These are phyloP conservation scores for Chloroceryle aenea DNA, from an alignment of 2,113 vertebrate genomes.

Conservation along the genomic window DNA sequence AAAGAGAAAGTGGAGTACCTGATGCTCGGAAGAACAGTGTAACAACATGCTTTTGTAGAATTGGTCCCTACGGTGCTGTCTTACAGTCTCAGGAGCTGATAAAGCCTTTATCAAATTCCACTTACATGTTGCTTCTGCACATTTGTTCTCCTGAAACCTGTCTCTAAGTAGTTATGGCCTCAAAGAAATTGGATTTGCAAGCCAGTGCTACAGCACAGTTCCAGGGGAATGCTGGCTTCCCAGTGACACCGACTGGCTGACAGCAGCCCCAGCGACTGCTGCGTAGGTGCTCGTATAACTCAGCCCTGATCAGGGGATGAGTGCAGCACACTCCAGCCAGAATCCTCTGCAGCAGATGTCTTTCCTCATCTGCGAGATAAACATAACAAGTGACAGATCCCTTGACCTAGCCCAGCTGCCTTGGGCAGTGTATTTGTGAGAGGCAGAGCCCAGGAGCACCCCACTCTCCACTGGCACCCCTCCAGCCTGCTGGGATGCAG, in stretches of 20 bases:
- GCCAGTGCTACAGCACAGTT: neutral
- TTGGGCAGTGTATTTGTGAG: neutral
- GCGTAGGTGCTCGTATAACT: neutral
- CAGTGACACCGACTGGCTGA: neutral
- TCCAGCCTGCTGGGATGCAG: neutral
- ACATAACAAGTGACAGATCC: neutral
- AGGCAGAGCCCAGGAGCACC: neutral
- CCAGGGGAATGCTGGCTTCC: neutral
- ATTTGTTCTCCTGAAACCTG: neutral
- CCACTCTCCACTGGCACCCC: neutral
- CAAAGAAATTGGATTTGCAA: neutral
- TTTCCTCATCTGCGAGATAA: neutral
- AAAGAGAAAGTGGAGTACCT: neutral
- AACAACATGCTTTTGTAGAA: neutral
- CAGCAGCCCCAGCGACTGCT: neutral
- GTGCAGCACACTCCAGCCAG: accelerated
- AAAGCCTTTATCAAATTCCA: neutral
- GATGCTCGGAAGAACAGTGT: neutral
- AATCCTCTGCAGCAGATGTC: neutral
- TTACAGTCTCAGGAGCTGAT: neutral
- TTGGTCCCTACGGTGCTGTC: neutral
- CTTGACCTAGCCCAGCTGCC: neutral
- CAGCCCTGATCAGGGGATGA: neutral
- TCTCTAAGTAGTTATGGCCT: neutral
- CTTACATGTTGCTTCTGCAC: neutral